Evolutionary conservation across 2,113 vertebrate genomes (phyloP).

Genomic region (Ia io): DNA sequence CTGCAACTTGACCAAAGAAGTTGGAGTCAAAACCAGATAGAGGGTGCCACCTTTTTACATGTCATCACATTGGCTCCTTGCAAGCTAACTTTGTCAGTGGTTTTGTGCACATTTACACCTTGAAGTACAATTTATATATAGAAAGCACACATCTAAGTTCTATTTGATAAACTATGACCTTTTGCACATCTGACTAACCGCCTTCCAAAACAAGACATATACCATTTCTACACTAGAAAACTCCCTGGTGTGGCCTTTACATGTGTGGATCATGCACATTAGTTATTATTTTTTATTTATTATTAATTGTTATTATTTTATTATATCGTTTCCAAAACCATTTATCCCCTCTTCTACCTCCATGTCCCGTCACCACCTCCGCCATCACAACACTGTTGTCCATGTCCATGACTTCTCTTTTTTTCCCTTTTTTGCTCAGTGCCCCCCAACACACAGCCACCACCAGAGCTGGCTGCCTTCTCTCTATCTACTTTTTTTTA

Average conservation of each 20-base stretch:
- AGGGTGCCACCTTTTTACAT: not conserved
- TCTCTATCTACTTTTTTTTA: not conserved
- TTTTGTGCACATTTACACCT: not conserved
- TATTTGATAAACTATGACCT: not conserved
- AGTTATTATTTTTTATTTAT: not conserved
- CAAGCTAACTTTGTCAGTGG: not conserved
- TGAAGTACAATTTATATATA: not conserved
- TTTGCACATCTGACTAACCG: not conserved
- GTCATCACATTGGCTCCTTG: not conserved
- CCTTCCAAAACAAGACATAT: not conserved
- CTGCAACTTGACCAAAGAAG: not conserved
- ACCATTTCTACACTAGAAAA: not conserved
- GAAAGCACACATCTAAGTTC: not conserved
- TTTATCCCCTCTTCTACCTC: no score
- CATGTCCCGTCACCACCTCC: no score
- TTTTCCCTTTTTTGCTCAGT: no score
- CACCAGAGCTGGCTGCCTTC: no score
- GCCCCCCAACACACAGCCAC: no score
- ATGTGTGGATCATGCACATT: not conserved
- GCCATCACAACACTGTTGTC: no score
- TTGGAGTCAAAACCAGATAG: not conserved
- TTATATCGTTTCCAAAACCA: no score
- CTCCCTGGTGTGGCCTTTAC: not conserved
- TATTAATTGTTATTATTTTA: not conserved
- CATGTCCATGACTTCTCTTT: not conserved